Evolutionary conservation across 2,888 invertebrate genomes (phyloP), one percentile per base, ranked within the genome.

Genomic region (Epistrophe grossulariae): DNA sequence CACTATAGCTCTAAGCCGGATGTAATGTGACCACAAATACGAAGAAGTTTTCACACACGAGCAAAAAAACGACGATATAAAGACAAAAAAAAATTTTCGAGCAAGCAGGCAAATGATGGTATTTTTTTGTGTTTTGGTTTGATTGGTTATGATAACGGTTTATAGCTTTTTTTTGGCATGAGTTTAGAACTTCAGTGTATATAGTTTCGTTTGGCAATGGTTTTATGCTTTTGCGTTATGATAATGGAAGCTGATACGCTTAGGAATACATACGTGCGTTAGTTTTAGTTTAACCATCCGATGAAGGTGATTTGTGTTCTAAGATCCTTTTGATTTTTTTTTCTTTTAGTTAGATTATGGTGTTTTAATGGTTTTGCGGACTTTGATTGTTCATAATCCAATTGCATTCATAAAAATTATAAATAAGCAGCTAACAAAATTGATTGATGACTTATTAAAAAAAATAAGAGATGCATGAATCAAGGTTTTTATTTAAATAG

Each of bases 1-100:
- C 91, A 93, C 92, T 92, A 93, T 90, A 92, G 92, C 92, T 93
- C 93, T 93, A 91, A 93, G 92, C 84, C 82, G 88, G 88, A 80
- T 88, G 76, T 80, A 89, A 89, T 89, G 89, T 88, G 89, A 90
- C 88, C 90, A 90, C 90, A 90, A 89, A 90, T 90, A 91, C 90
- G 91, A 89, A 89, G 90, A 90, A 89, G 80, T 89, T 89, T 90
- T 89, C 87, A 90, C 89, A 91, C 89, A 90, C 89, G 89, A 90
- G 89, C 89, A 88, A 90, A 89, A 70, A 89, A 87, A 88, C 88
- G 74, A 88, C 87, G 88, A 89, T 84, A 89, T 88, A 89, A 87
- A 89, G 88, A 89, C 89, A 84, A 84, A 89, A 88, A 88, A 89
- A 88, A 89, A 74, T 88, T 88, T 89, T 87, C 89, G 89, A 88